Conservation (phyloP, 2,797 vertebrate species). For the Myotis myotis region DNA sequence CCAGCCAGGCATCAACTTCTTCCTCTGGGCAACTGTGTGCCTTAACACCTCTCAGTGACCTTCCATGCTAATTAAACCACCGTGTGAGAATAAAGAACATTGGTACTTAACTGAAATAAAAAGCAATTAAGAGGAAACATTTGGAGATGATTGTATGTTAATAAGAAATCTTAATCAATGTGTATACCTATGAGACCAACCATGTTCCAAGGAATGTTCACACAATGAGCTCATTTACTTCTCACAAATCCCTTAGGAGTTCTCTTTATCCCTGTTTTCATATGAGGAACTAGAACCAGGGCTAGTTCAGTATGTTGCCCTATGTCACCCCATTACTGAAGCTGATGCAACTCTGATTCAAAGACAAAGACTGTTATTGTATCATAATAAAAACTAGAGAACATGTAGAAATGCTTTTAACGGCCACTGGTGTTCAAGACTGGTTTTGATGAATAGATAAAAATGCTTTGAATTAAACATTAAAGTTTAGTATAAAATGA, state of each 20-base stretch:
- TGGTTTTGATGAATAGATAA: slow-evolving; percentile 12
- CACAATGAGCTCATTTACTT: slow-evolving; percentile 4
- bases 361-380: not conserved
- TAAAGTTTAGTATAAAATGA: slow-evolving; percentile 1
- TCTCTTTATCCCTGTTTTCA: not conserved
- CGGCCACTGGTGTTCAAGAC: not conserved
- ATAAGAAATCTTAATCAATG: slow-evolving; percentile 81
- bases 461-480: slow-evolving; percentile 29
- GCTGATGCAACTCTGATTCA: not conserved
- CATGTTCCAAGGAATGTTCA: not conserved
- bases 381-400: not conserved
- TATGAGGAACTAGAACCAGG: not conserved
- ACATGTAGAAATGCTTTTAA: not conserved
- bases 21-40: slow-evolving; percentile 75
- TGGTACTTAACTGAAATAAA: slow-evolving; percentile 79
- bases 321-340: not conserved
- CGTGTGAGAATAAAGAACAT: slow-evolving; percentile 76
- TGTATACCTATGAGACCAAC: slow-evolving; percentile 71
- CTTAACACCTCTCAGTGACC: slow-evolving; percentile 77
- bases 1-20: slow-evolving; percentile 59
- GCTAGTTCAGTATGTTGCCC: not conserved
- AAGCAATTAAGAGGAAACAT: slow-evolving; percentile 81
- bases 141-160: slow-evolving; percentile 78
- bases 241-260: not conserved
- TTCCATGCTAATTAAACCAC: slow-evolving; percentile 79